Percentiles rank a stretch among this genome's conserved stretches.
These are phyloP conservation scores for Micrasema minimum DNA, from an alignment of 1,140 invertebrate genomes.

Conservation along the genomic window DNA sequence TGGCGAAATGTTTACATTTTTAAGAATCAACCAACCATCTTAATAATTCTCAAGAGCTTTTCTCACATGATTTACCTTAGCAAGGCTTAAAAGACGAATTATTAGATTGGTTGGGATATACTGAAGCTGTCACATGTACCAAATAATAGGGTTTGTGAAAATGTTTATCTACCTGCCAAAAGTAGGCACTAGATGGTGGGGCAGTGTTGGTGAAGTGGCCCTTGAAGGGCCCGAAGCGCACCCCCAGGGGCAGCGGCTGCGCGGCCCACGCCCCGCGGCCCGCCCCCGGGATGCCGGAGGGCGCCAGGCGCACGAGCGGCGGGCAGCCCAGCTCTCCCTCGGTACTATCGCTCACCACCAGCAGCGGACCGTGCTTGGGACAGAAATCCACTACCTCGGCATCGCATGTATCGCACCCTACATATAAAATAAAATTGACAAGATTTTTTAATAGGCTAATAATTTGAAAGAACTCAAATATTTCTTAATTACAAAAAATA, in stretches of 20 bases:
- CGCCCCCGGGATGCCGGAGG: slow-evolving; percentile 51
- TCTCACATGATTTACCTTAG: no score
- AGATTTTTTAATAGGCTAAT: no score
- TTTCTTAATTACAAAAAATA: background rate
- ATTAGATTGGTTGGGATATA: no score
- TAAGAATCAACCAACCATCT: no score
- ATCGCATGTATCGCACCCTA: slow-evolving; percentile 11
- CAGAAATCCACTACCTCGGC: background rate
- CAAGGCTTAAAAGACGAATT: no score
- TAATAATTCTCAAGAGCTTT: no score
- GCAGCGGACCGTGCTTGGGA: slow-evolving; percentile 5
- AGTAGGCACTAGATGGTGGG: slow-evolving; percentile 44
- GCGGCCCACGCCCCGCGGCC: slow-evolving; percentile 63
- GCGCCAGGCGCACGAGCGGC: background rate
- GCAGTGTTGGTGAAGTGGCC: slow-evolving; percentile 52
- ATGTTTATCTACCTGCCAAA: slow-evolving; percentile 16
- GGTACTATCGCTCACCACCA: background rate
- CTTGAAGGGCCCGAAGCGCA: slow-evolving; percentile 63
- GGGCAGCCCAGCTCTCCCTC: slow-evolving; percentile 1
- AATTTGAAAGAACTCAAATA: background rate
- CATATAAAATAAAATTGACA: background rate
- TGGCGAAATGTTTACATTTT: no score
- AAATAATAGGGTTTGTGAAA: no score
- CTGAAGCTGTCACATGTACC: no score
- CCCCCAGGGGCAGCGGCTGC: slow-evolving; percentile 57